Base-by-base conservation (phyloP, 92 coral and sea anemone species). In the Porites evermanni region DNA sequence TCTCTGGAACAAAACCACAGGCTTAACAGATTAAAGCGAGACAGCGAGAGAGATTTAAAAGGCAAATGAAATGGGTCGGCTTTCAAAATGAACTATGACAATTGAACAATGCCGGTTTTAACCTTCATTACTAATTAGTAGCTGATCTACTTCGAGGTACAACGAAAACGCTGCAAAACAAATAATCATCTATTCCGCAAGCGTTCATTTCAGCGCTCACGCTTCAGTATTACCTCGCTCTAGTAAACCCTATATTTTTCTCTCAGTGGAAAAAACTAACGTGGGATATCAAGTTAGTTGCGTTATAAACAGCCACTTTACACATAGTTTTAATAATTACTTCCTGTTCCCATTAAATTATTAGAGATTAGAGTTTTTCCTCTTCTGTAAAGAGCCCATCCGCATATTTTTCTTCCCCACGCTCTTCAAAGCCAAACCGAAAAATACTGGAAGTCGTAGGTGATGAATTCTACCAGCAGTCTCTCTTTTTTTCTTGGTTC, bases 51-150 rank as follows among this genome's bases (percentile, higher is more conserved):
- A 51, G 53, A 52, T 83, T 64, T 83, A 64, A 32, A 72, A 64
- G 59, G 58, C 78, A 81, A 81, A 81, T 59, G 51, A 19, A 70
- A 47, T 26, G 26, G 64, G 19, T 71, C 26, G 59, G 86, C 71
- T 68, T 53, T 53, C 53, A 80, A 23, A 29, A 26, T 16, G 29
- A 80, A 80, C 53, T 67, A 69, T 53, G 66, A 19, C 81, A 53
- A 69, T 13, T 9, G 12, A 50, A 12, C n/a, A 3, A 53, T 56
- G 12, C 16, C 12, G 44, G 44, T 21, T 19, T 19, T 18, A 21
- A 17, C 13, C 79, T 47, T 38, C 12, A 18, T 19, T 67, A 3
- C 9, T 63, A 7, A 7, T 8, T 2, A 14, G n/a, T 14, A 16
- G 8, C 18, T 12, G 66, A 6, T 16, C 10, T 24, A 11, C 26